Evolutionary conservation across 2,113 vertebrate species (phyloP), one percentile per base, ranked within the genome.

Genomic region (Brachypteracias leptosomus): DNA sequence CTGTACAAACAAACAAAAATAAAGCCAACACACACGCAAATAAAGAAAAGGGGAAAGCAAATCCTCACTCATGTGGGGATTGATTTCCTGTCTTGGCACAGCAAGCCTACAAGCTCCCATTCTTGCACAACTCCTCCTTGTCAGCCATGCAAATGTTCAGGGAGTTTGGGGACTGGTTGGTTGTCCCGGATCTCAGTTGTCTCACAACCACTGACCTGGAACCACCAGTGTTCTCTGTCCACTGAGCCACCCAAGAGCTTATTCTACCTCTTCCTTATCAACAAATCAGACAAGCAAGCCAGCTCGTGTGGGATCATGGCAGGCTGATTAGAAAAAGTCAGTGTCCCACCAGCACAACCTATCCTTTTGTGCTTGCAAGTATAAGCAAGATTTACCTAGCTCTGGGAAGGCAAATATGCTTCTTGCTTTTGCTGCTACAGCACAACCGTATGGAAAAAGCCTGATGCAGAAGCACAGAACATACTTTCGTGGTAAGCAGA

Each of bases 41-140:
- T 61, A 89, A 96, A 86, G 47, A 89, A 61, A 87, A 90, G 29
- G 14, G 73, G 61, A 89, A 86, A 51, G 52, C n/a, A 88, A 86
- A 88, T 68, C 55, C 31, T 68, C 42, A 83, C 44, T 68, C 28
- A 62, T 59, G 31, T 67, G 63, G 80, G 55, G 44, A 54, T 26
- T 94, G 36, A 59, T 83, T 79, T 95, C 63, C 78, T 91, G 29
- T 67, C 38, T 63, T 84, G 63, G 65, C 62, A 87, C n/a, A 84
- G 84, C 12, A 71, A 68, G 35, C 79, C 71, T 91, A 13, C 5
- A 88, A 85, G 40, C 13, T 81, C 52, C 54, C 36, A 58, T 9
- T 66, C 36, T 68, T 55, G 31, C 0, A 0, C 52, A 80, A 52
- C 26, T 71, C 24, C 44, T 83, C 52, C 65, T 74, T 73, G 33